Percentiles rank a stretch among this genome's conserved stretches.
Conservation (phyloP, 2,888 invertebrate genomes). For the Brenthis daphne region DNA sequence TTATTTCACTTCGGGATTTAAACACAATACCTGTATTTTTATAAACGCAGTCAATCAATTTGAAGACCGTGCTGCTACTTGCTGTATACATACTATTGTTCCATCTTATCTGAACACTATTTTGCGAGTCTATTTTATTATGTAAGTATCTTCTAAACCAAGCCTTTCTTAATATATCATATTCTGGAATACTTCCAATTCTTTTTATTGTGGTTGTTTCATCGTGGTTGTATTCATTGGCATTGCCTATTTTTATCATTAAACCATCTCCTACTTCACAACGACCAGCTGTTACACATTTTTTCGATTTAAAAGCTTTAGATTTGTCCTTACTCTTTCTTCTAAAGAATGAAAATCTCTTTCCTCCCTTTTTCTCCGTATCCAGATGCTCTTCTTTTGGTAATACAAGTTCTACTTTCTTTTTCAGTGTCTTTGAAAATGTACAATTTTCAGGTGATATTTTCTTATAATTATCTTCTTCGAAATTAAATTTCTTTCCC, state of each 20-base stretch:
- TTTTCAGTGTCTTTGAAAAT: slow-evolving; percentile 36
- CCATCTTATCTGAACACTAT: slow-evolving; percentile 65
- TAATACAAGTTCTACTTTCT: slow-evolving; percentile 36
- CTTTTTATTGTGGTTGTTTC: slow-evolving; percentile 27
- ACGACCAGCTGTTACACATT: slow-evolving; percentile 60
- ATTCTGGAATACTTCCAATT: slow-evolving; percentile 39
- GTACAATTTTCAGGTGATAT: slow-evolving; percentile 43
- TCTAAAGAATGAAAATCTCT: slow-evolving; percentile 65
- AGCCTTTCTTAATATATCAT: slow-evolving; percentile 50
- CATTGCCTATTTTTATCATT: slow-evolving; percentile 52
- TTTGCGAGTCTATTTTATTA: slow-evolving; percentile 53
- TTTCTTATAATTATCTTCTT: slow-evolving; percentile 49
- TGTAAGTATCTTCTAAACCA: slow-evolving; percentile 62
- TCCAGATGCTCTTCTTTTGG: slow-evolving; percentile 31
- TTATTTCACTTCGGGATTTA: slow-evolving; percentile 59
- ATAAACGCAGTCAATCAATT: slow-evolving; percentile 60
- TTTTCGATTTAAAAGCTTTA: slow-evolving; percentile 51
- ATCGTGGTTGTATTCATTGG: slow-evolving; percentile 36
- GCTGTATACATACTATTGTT: slow-evolving; percentile 61
- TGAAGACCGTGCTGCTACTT: slow-evolving; percentile 65
- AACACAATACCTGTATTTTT: slow-evolving; percentile 55
- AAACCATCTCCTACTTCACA: slow-evolving; percentile 66
- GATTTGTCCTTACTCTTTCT: slow-evolving; percentile 54
- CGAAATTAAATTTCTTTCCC: slow-evolving; percentile 66
- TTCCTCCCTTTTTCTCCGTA: slow-evolving; percentile 50